These are phyloP conservation scores for Lagenorhynchus albirostris DNA, from an alignment of 2,113 vertebrate species.

Conservation along the genomic window DNA sequence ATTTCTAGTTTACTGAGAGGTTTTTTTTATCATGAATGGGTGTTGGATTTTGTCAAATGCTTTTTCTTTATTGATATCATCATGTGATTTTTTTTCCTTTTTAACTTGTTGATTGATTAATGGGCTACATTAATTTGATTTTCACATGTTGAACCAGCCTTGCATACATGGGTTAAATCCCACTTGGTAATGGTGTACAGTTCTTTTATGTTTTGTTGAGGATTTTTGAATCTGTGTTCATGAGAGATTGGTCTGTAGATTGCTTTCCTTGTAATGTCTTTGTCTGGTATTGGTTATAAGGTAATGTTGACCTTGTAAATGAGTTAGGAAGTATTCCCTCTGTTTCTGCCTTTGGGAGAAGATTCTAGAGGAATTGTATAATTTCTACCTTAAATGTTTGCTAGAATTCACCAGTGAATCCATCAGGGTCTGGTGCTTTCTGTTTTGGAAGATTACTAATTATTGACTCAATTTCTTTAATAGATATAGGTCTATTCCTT, in stretches of 20 bases:
- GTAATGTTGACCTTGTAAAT: not conserved
- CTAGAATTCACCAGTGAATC: not conserved
- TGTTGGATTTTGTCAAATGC: not conserved
- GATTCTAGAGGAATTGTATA: not conserved
- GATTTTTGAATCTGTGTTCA: not conserved
- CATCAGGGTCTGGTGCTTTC: not conserved
- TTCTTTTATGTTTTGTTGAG: not conserved
- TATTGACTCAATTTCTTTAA: not conserved
- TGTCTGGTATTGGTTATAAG: not conserved
- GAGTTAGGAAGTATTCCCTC: not conserved
- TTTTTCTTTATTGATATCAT: not conserved
- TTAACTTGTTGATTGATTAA: not conserved
- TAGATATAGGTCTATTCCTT: not conserved
- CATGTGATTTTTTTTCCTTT: not conserved
- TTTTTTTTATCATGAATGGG: not conserved
- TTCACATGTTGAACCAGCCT: not conserved
- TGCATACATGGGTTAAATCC: not conserved
- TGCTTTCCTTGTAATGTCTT: not conserved
- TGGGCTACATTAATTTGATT: not conserved
- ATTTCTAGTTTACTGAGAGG: not conserved
- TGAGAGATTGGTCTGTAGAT: not conserved
- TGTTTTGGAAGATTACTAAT: not conserved
- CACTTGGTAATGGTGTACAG: not conserved
- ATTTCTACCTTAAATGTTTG: not conserved
- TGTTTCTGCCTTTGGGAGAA: not conserved